Percentiles rank a stretch among this genome's conserved stretches.
phyloP scores from a whole-genome alignment of 2,113 vertebrate genomes.

The Phainopepla nitens region DNA sequence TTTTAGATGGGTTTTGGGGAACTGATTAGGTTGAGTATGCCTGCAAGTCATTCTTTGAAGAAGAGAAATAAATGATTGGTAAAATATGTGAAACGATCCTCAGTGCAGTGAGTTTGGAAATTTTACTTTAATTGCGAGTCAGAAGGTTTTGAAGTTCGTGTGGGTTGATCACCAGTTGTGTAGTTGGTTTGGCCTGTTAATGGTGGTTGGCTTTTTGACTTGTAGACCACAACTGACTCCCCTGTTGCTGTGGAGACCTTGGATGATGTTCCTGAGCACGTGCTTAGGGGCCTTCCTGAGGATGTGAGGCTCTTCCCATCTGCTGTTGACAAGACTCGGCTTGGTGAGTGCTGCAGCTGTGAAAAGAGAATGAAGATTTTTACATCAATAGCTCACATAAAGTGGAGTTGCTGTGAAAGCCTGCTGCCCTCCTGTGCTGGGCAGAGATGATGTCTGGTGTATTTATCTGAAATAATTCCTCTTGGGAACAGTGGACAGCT shows the following conservation, averaged over 20 bases:
- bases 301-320: constrained; percentile 78
- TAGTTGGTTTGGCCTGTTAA: not conserved
- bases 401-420: not conserved
- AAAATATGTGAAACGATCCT: not conserved
- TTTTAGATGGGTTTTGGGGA: not conserved
- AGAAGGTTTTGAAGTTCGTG: not conserved
- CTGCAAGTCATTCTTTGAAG: not conserved
- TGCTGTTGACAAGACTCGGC: constrained; percentile 76
- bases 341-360: constrained; percentile 64
- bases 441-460: not conserved
- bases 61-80: not conserved
- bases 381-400: not conserved
- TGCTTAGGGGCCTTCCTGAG: constrained; percentile 78
- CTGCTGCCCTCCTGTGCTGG: not conserved
- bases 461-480: not conserved
- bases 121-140: not conserved
- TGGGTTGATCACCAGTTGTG: not conserved
- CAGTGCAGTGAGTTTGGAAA: not conserved
- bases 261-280: constrained; percentile 75
- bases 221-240: constrained; percentile 65
- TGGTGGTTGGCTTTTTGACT: not conserved
- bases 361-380: not conserved
- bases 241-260: constrained; percentile 68
- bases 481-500: not conserved
- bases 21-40: not conserved